A percentile compares a stretch with the other conserved stretches of the same genome.
Conservation (phyloP, 2,888 invertebrate species). For the Chrysodeixis includens region DNA sequence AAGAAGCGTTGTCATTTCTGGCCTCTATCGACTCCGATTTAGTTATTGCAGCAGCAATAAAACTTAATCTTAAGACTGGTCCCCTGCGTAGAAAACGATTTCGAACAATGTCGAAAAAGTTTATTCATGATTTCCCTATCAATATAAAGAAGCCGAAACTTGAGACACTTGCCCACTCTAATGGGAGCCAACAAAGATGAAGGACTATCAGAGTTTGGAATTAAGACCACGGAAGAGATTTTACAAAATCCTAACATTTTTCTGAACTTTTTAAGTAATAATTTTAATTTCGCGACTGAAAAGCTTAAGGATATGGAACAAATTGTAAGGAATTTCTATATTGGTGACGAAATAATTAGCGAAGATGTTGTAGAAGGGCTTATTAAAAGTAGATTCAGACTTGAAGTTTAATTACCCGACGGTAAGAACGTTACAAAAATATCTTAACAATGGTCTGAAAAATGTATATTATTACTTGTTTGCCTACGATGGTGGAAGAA, state of each 20-base stretch:
- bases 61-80: constrained; percentile 41
- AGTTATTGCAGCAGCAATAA: constrained; percentile 59
- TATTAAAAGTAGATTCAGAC: constrained; percentile 68
- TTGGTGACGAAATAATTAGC: constrained; percentile 64
- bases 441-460: constrained; percentile 59
- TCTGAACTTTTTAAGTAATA: constrained; percentile 34
- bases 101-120: constrained; percentile 59
- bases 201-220: constrained; percentile 27
- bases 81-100: constrained; percentile 69
- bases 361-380: constrained; percentile 58
- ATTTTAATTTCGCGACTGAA: constrained; percentile 60
- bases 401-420: constrained; percentile 60
- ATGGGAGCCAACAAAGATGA: constrained; percentile 66
- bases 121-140: constrained; percentile 63
- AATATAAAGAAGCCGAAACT: constrained; percentile 53
- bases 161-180: constrained; percentile 59
- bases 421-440: constrained; percentile 63
- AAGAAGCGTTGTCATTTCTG: constrained; percentile 69
- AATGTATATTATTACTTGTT: constrained; percentile 72
- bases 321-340: constrained; percentile 69
- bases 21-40: constrained; percentile 58
- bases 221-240: constrained; percentile 38
- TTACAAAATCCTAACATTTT: constrained; percentile 46
- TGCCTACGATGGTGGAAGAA: constrained; percentile 69
- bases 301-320: constrained; percentile 58